Evolutionary conservation across 37 sponge, comb jelly and placozoan species (phyloP), one percentile per base, ranked within the genome.

Genomic region (Cliona cf. orientalis): DNA sequence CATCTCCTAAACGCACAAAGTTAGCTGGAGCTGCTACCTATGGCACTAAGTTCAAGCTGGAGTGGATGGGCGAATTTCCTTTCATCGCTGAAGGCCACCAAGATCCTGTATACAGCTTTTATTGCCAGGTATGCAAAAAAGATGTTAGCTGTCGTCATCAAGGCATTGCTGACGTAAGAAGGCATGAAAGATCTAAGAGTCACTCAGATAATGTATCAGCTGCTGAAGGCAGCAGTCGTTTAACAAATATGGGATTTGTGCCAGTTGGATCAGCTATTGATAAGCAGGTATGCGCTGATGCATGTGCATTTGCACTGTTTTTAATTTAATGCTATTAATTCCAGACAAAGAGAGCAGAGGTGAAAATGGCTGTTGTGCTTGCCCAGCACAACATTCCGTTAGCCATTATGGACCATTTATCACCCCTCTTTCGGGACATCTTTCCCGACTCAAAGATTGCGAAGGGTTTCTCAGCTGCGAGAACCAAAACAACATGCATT

Each of bases 401-500:
- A 34, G 84, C 78, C 26, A 59, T 91, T 11, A 33, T 63, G 28
- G 92, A 87, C 53, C 84, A 91, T n/a, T 39, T 91, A 19, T 65
- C 81, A 28, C 86, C 86, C 37, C 55, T 68, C 28, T 42, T 90
- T 11, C 79, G 38, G 45, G 80, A 84, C 32, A 80, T 60, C 2
- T 90, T 84, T 58, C 69, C 75, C 38, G 91, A 91, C 38, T 79
- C 79, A 36, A 31, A 59, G 31, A 91, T 84, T 31, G 80, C 90
- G 17, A 42, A 26, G 62, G 63, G 45, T 19, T 90, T 75, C 42
- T 75, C 75, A 28, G 81, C 74, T 41, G 79, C 72, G 33, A 55
- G 83, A 37, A 87, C 85, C 5, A 91, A 87, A 60, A 81, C 90
- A 59, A 88, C 89, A 21, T 87, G 93, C 69, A 92, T 92, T 66